These are phyloP conservation scores for Heteractis magnifica DNA, from an alignment of 92 coral and sea anemone species.

Conservation along the genomic window DNA sequence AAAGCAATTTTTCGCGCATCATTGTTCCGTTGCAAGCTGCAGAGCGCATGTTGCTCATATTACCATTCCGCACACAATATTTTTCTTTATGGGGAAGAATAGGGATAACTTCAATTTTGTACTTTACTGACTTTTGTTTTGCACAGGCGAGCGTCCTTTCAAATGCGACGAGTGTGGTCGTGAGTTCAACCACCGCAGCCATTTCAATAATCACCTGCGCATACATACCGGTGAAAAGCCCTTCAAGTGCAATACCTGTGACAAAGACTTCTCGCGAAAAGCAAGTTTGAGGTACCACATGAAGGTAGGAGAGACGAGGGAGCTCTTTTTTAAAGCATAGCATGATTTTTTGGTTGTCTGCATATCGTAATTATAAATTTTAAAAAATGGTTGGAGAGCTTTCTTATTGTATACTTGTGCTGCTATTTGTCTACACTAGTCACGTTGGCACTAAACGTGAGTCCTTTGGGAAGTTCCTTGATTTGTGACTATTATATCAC, in stretches of 20 bases:
- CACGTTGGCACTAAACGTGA: too few relatives aligned
- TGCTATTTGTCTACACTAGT: not conserved
- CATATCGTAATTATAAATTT: too few relatives aligned
- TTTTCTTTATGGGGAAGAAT: not conserved
- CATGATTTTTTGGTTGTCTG: too few relatives aligned
- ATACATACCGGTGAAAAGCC: constrained; percentile 99
- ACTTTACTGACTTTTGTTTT: not conserved
- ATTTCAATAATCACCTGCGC: constrained; percentile 96
- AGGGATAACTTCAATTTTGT: not conserved
- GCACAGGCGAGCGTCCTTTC: constrained; percentile 93
- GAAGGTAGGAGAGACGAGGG: constrained; percentile 59
- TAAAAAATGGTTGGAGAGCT: too few relatives aligned
- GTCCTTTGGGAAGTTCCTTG: not conserved
- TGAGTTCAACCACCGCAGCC: constrained; percentile 98
- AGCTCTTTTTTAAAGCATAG: not conserved
- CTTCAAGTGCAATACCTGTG: constrained; percentile 96
- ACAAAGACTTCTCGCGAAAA: constrained; percentile 97
- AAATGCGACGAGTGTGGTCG: constrained; percentile 96
- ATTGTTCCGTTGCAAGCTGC: not conserved
- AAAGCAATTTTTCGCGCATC: too few relatives aligned
- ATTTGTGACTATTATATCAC: not conserved
- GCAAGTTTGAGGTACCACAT: constrained; percentile 98
- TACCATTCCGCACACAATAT: not conserved
- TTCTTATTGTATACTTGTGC: not conserved
- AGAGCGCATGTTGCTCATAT: not conserved